Conservation (phyloP, 2,113 vertebrate species). For the Cyprinodon brontotheroides region DNA sequence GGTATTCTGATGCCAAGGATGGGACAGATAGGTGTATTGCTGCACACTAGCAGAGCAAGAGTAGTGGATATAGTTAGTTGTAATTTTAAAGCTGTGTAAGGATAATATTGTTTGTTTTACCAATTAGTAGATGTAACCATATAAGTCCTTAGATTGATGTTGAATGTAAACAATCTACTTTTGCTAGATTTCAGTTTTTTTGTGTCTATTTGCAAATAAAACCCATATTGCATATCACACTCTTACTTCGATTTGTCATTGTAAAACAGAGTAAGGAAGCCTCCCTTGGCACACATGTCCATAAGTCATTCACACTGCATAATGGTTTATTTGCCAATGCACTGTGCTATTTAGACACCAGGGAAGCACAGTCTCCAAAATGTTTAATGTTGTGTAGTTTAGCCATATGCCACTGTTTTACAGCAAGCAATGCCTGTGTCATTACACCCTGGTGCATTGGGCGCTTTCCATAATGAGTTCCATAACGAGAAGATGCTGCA, state of each 20-base stretch:
- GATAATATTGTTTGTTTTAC: not conserved
- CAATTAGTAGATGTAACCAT: not conserved
- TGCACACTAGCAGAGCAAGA: not conserved
- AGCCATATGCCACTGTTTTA: slow-evolving; percentile 81
- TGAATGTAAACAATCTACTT: not conserved
- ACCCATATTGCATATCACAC: slow-evolving; percentile 24
- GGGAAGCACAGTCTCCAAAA: slow-evolving; percentile 75
- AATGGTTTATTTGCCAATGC: slow-evolving; percentile 80
- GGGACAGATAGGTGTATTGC: not conserved
- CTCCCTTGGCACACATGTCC: slow-evolving; percentile 44
- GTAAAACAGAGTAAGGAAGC: slow-evolving; percentile 42
- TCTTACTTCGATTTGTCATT: slow-evolving; percentile 44
- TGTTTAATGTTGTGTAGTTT: slow-evolving; percentile 83
- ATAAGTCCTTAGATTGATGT: not conserved
- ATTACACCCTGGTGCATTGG: slow-evolving; percentile 75
- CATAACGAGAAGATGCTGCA: slow-evolving; percentile 66
- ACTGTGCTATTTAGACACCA: slow-evolving; percentile 74
- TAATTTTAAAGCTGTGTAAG: not conserved
- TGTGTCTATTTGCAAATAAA: slow-evolving; percentile 10
- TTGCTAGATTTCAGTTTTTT: not conserved
- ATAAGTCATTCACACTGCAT: slow-evolving; percentile 72
- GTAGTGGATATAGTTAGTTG: not conserved
- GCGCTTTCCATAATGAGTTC: slow-evolving; percentile 75
- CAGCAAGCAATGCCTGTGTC: slow-evolving; percentile 74
- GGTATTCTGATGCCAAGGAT: no score